Base-by-base conservation (phyloP, 2,797 vertebrate species). In the Platalea minor region DNA sequence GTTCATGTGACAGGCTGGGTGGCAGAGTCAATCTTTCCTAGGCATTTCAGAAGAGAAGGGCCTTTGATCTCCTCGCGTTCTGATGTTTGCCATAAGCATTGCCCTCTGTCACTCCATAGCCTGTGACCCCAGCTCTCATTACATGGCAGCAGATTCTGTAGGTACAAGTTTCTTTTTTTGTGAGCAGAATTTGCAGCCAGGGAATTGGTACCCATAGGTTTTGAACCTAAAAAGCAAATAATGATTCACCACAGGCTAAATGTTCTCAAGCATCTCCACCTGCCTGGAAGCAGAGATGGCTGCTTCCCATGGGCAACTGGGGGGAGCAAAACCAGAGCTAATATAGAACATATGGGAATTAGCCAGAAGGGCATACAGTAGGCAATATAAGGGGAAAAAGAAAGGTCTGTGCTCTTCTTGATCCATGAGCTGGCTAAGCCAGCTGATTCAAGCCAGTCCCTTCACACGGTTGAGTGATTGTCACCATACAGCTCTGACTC, bases 1-100 rank as follows among this genome's bases (percentile, higher is more conserved):
- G 85, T 95, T 96, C 69, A 53, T 91, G 43, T 91, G 92, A 96
- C 97, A 96, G 88, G 26, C 88, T 72, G 79, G 96, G 91, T 95
- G 92, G 48, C 82, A 54, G 16, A 85, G 57, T 97, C 85, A 91
- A 2, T 91, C 70, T 91, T 96, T 96, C 69, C 57, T 76, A 79
- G 69, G 79, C 29, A 7, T 97, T 96, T 96, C 83, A 86, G 70
- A 93, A 89, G 86, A 78, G 73, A 56, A 85, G 31, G 41, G 39
- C 7, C 93, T 96, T 96, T 88, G 83, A 92, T 97, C 85, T 96
- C 64, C 94, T 85, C 37, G 1, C 82, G 51, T 95, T 96, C 81
- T 96, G 88, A 89, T 85, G 75, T 86, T 91, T 96, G 73, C 93
- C 61, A 17, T 93, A 69, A 95, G 87, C 65, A 43, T 89, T 96